phyloP scores from a whole-genome alignment of 2,888 invertebrate species.

The Cerceris rybyensis region DNA sequence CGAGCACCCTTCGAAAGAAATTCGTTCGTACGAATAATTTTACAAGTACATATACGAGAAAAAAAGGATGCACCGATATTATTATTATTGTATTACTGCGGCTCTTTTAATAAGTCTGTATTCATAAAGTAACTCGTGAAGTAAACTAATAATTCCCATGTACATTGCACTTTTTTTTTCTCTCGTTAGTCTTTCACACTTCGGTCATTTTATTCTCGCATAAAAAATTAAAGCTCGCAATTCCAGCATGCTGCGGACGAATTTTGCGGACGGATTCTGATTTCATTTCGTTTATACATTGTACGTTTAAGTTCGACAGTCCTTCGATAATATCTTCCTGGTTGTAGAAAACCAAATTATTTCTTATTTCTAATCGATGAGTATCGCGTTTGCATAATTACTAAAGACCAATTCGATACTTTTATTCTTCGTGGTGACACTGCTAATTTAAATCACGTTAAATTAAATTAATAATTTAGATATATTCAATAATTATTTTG shows the following conservation, averaged over 20 bases:
- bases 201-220: not conserved
- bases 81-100: not conserved
- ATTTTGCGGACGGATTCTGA: constrained; percentile 38
- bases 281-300: constrained; percentile 11
- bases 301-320: not conserved
- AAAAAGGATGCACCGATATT: not conserved
- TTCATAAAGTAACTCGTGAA: not conserved
- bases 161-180: not conserved
- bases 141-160: not conserved
- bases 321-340: constrained; percentile 5
- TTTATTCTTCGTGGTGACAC: no score
- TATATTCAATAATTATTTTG: no score
- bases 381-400: no score
- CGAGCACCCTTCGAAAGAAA: constrained; percentile 8
- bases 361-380: not conserved
- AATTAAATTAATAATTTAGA: no score
- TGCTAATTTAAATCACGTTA: no score
- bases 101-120: not conserved
- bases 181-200: not conserved
- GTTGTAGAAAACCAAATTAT: not conserved
- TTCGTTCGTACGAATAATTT: constrained; percentile 5
- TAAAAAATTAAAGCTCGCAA: not conserved
- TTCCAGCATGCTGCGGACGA: constrained; percentile 9
- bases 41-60: not conserved
- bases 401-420: no score